Evolutionary conservation across 2,113 vertebrate species (phyloP), one percentile per base, ranked within the genome.

Genomic region (Pyrgilauda ruficollis): DNA sequence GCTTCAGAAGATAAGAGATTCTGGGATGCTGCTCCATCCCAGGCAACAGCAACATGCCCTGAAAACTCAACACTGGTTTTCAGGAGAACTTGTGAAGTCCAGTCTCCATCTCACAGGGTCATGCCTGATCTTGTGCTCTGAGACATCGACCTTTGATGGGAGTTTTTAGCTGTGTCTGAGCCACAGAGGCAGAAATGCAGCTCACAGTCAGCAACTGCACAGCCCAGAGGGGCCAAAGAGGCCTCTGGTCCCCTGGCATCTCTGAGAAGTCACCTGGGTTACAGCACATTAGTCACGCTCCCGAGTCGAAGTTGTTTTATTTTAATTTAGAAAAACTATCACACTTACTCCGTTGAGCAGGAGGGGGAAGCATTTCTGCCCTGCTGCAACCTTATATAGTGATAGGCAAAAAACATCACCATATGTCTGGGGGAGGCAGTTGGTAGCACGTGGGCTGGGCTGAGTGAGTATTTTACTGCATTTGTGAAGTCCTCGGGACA

Each of bases 391-490:
- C 96, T 96, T 84, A 93, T 41, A 84, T 77, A 96, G 96, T 87
- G 95, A 94, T 86, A 87, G 84, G 96, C 61, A 93, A 91, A 82
- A 94, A 96, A 97, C 84, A 79, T 13, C 64, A 96, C 92, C 97
- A 98, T 98, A 96, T 98, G 98, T 95, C 93, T 94, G 97, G 97
- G 94, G 97, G 97, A 96, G 97, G 98, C 96, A 77, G 79, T 56
- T 77, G 87, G 96, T 87, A 82, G 95, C 94, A 86, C 2, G 97
- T 97, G 89, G 97, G 97, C 87, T 33, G 84, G 90, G 90, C 91
- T 61, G 86, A 96, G 94, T 72, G 90, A 96, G 95, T 83, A 85
- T 93, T 94, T 94, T 6, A 44, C 72, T 96, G 94, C 59, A 75
- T 96, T 93, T 95, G 95, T 94, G 83, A 97, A 96, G 73, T 93